Evolutionary conservation across 2,113 vertebrate genomes (phyloP).

Genomic region (Xyliphius kryptos): DNA sequence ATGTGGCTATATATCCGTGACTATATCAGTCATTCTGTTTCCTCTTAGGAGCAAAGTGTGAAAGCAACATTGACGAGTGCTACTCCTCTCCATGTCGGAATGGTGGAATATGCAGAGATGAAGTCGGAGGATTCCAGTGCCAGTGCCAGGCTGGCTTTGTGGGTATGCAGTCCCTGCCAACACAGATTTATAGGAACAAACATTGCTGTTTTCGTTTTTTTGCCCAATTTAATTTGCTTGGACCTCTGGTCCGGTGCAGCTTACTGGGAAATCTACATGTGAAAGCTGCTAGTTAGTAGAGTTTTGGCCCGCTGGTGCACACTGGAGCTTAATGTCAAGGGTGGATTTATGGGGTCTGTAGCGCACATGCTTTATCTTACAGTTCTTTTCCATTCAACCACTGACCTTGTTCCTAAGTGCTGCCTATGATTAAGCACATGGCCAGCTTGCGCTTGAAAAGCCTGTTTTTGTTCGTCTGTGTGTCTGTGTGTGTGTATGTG

Average conservation of each 20-base stretch:
- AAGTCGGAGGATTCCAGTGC: conserved; percentile 76
- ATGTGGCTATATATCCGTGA: too few species aligned
- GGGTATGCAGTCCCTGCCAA: conserved; percentile 62
- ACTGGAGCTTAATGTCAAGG: conserved; percentile 20
- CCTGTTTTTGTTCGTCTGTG: conserved; percentile 15
- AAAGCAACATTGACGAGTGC: conserved; percentile 87
- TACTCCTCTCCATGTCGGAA: conserved; percentile 83
- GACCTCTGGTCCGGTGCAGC: conserved; percentile 17
- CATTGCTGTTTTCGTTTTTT: background rate
- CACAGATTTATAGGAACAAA: conserved; percentile 23
- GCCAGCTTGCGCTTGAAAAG: conserved; percentile 1
- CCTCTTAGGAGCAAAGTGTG: conserved; percentile 87
- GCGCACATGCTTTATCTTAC: conserved; percentile 26
- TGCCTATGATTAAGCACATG: conserved; percentile 25
- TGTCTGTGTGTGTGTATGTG: conserved; percentile 20
- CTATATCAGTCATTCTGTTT: conserved; percentile 8
- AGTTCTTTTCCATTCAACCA: conserved; percentile 28
- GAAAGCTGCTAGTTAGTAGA: conserved; percentile 13
- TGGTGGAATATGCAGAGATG: conserved; percentile 78
- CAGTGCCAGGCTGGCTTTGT: conserved; percentile 81
- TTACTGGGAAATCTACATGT: conserved; percentile 10
- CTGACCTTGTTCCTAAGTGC: conserved; percentile 21
- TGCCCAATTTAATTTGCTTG: conserved; percentile 22
- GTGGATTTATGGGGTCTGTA: conserved; percentile 25
- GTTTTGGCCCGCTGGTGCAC: background rate